Base-by-base conservation (phyloP, 2,797 vertebrate genomes). In the Sebastolobus altivelis region DNA sequence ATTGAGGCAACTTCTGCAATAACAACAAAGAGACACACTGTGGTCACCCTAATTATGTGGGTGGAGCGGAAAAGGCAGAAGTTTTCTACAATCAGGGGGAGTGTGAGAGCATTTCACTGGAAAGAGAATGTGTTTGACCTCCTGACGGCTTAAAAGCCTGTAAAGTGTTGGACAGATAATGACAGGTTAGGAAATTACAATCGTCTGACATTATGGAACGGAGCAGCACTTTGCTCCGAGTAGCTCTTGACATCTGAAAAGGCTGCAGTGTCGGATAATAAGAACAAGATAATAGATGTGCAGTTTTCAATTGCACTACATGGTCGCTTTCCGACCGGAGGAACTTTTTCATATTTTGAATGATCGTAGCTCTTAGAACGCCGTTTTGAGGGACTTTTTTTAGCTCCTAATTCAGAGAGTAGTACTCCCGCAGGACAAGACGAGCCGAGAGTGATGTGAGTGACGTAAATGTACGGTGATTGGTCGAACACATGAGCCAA, bases 121-220 rank as follows among this genome's bases (percentile, higher is more conserved):
- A 81, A 82, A 70, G 52, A 33, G 43, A 79, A 81, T 18, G 46
- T 4, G 27, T 85, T 77, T 81, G 72, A 89, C 82, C 79, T 76
- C 35, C 70, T 69, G 65, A 62, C 29, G 68, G 77, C 60, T 88
- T 87, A 87, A 90, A 92, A 86, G 83, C 72, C 49, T 70, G 49
- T 10, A 8, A 84, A 86, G 62, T 79, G 68, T 31, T 75, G 46
- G 43, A 83, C 61, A 71, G 72, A 87, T 90, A 90, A 92, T 90
- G 68, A 81, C 85, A 82, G 84, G 84, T 86, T 88, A 80, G 81
- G 56, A 83, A 82, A 92, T 84, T 75, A 74, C 71, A 84, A 79
- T 56, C 54, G 63, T 35, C 58, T 85, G 75, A 80, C 80, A 86
- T 83, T 80, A 87, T 75, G 31, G 74, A 88, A 69, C 56, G 66